Conservation (phyloP, 2,797 vertebrate species). For the Sebastes taczanowskii region DNA sequence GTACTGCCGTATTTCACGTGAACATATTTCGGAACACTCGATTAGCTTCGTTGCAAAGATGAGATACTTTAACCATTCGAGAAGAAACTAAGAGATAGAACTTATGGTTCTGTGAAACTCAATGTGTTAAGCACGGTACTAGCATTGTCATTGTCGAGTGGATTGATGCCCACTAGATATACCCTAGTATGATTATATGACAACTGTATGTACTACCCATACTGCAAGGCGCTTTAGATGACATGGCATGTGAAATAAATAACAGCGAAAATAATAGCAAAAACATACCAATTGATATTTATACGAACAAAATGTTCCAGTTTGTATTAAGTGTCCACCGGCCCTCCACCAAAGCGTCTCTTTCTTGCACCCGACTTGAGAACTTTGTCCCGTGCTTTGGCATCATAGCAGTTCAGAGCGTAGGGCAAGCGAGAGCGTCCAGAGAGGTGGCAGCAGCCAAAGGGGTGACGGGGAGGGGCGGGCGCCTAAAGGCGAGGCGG, state of each 20-base stretch:
- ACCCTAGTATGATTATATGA: conserved; percentile 21
- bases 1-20: not conserved
- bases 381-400: conserved; percentile 36
- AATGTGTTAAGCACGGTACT: conserved; percentile 22
- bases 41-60: not conserved
- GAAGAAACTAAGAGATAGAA: conserved; percentile 14
- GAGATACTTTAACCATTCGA: conserved; percentile 17
- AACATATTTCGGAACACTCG: not conserved
- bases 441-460: conserved; percentile 72
- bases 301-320: conserved; percentile 53
- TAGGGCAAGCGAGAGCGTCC: conserved; percentile 64
- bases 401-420: conserved; percentile 60
- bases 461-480: conserved; percentile 43
- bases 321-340: conserved; percentile 26
- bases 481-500: conserved; percentile 48
- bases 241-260: conserved; percentile 69
- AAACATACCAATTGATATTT: conserved; percentile 52
- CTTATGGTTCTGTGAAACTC: conserved; percentile 17
- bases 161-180: conserved; percentile 12
- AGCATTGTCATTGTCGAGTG: not conserved
- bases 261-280: conserved; percentile 58
- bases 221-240: conserved; percentile 62
- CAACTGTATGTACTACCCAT: conserved; percentile 37
- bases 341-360: conserved; percentile 25
- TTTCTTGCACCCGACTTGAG: not conserved